Percentiles rank a stretch among this genome's conserved stretches.
These are phyloP conservation scores for Holothuria glaberrima DNA, from an alignment of 35 echinoderm and acorn worm species.

Conservation along the genomic window DNA sequence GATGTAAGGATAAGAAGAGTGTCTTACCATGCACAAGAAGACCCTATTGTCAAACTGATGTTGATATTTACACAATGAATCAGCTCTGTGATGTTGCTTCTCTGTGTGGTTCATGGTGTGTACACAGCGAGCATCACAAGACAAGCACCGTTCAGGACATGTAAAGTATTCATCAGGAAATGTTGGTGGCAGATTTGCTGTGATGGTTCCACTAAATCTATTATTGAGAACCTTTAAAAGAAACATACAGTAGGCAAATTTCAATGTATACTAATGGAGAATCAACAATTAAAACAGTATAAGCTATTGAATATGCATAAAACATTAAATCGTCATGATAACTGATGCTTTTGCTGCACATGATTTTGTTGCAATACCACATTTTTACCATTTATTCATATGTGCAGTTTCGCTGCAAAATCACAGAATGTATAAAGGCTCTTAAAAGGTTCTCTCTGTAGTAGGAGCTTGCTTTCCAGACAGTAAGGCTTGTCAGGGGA, in stretches of 20 bases:
- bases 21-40: constrained; percentile 84
- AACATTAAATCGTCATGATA: too few relatives aligned
- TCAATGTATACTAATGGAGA: not conserved
- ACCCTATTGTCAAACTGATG: constrained; percentile 97
- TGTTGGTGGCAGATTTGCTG: constrained; percentile 63
- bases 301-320: too few relatives aligned
- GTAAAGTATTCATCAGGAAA: constrained; percentile 99
- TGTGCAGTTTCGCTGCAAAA: too few relatives aligned
- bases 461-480: too few relatives aligned
- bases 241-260: not conserved
- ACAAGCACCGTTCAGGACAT: constrained; percentile 76
- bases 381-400: too few relatives aligned
- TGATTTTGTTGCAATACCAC: too few relatives aligned
- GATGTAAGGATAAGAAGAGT: too few relatives aligned
- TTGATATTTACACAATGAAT: constrained; percentile 81
- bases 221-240: constrained; percentile 84
- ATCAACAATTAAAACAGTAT: too few relatives aligned
- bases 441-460: too few relatives aligned
- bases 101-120: constrained; percentile 90
- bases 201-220: constrained; percentile 92
- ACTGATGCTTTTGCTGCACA: too few relatives aligned
- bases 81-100: constrained; percentile 63
- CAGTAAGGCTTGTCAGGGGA: too few relatives aligned
- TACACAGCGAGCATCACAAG: constrained; percentile 77
- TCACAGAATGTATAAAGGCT: too few relatives aligned